Evolutionary conservation across 2,797 vertebrate genomes (phyloP).

Genomic region (Hippoglossus hippoglossus): DNA sequence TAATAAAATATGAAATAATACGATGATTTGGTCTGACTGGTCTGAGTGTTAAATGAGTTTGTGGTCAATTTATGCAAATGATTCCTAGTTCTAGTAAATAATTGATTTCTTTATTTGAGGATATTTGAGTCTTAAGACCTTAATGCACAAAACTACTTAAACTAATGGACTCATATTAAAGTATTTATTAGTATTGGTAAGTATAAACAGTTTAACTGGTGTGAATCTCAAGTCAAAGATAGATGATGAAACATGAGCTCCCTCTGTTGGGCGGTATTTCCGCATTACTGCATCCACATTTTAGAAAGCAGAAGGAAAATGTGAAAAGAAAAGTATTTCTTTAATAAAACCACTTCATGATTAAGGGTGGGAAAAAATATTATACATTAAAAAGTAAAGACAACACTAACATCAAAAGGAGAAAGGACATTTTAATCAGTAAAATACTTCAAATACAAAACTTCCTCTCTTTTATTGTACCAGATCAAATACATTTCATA

Average conservation of each 20-base stretch:
- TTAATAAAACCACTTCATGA: neutral
- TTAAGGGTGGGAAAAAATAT: neutral
- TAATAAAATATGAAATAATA: constrained; percentile 73
- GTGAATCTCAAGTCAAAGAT: neutral
- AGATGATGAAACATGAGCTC: constrained; percentile 50
- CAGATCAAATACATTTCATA: constrained; percentile 9
- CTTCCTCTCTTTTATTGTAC: constrained; percentile 4
- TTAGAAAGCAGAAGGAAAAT: neutral
- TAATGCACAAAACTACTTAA: neutral
- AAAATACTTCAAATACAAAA: constrained; percentile 15
- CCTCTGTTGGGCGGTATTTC: constrained; percentile 68
- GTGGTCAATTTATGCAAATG: neutral
- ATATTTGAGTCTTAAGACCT: neutral
- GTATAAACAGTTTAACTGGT: too few relatives aligned
- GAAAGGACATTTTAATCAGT: constrained; percentile 3
- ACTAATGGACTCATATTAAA: too few relatives aligned
- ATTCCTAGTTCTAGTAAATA: neutral
- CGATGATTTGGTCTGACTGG: too few relatives aligned
- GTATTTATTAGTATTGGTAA: too few relatives aligned
- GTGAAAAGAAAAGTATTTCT: too few relatives aligned
- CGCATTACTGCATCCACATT: neutral
- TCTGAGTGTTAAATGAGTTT: neutral
- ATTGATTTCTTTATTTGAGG: too few relatives aligned
- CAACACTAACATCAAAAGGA: neutral
- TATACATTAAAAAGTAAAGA: neutral